Percentiles rank a stretch among this genome's conserved stretches.
These are phyloP conservation scores for Meriones psammophilus DNA, from an alignment of 2,797 vertebrate genomes.

Conservation along the genomic window DNA sequence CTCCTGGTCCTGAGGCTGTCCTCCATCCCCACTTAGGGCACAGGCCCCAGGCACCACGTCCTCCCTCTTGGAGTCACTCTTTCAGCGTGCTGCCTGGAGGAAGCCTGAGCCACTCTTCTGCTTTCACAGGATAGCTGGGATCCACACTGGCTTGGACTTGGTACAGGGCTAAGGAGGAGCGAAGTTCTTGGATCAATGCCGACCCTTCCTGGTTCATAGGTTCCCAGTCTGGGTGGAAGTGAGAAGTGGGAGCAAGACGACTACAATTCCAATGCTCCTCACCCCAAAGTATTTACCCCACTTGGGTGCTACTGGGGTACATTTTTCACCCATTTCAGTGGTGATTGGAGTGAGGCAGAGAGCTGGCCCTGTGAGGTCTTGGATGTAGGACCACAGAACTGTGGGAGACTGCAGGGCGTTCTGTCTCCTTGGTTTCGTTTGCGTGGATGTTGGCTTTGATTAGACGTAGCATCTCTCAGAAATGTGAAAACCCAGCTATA, in stretches of 20 bases:
- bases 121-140: background rate
- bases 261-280: too few species aligned
- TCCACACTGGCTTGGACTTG: too few species aligned
- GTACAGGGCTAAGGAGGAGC: background rate
- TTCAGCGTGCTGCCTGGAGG: background rate
- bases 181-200: background rate
- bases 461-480: too few species aligned
- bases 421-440: background rate
- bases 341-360: background rate
- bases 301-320: background rate
- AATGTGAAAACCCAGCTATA: background rate
- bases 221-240: background rate
- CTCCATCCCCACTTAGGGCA: background rate
- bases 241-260: background rate
- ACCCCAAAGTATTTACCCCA: rapidly evolving
- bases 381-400: too few species aligned
- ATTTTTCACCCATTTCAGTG: background rate
- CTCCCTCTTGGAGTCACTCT: background rate
- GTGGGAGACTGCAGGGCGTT: background rate
- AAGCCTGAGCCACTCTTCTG: background rate
- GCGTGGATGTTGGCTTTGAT: background rate
- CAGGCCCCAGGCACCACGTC: background rate
- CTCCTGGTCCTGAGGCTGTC: background rate
- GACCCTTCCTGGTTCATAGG: background rate
- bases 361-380: background rate